phyloP scores from a whole-genome alignment of 2,113 vertebrate species.

The Pleuronectes platessa region DNA sequence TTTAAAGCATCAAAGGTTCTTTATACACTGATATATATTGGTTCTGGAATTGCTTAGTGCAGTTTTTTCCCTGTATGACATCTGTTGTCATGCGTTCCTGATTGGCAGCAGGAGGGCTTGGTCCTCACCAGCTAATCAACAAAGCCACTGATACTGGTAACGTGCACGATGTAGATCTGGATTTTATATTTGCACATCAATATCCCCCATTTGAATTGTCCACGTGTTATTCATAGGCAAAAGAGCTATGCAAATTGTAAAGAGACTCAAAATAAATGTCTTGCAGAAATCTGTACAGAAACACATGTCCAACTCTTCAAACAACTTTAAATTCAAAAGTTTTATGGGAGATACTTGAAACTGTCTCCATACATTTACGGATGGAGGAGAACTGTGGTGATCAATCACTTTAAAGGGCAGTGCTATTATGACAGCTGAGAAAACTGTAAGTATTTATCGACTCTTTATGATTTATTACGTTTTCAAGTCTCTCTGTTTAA shows the following conservation, averaged over 20 bases:
- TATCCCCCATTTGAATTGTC: slow-evolving; percentile 3
- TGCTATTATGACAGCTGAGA: background rate
- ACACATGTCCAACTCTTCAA: background rate
- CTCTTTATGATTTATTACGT: background rate
- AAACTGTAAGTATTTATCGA: background rate
- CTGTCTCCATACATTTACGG: background rate
- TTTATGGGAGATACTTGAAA: slow-evolving; percentile 1
- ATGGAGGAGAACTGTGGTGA: background rate
- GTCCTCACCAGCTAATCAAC: slow-evolving; percentile 8
- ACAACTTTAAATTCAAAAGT: background rate
- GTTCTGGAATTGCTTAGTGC: background rate
- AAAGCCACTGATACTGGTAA: slow-evolving; percentile 32
- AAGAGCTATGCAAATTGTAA: background rate
- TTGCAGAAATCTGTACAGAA: background rate
- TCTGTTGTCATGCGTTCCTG: slow-evolving; percentile 18
- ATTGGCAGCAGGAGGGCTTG: background rate
- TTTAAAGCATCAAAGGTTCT: background rate
- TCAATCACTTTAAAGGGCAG: slow-evolving; percentile 15
- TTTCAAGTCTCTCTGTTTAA: background rate
- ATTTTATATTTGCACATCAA: background rate
- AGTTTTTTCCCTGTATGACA: slow-evolving; percentile 1
- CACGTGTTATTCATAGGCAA: slow-evolving; percentile 1
- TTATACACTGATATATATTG: background rate
- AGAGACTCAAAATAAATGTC: background rate
- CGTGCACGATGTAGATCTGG: slow-evolving; percentile 8